Evolutionary conservation across 2,797 vertebrate species (phyloP).

Genomic region (Brachymystax lenok): DNA sequence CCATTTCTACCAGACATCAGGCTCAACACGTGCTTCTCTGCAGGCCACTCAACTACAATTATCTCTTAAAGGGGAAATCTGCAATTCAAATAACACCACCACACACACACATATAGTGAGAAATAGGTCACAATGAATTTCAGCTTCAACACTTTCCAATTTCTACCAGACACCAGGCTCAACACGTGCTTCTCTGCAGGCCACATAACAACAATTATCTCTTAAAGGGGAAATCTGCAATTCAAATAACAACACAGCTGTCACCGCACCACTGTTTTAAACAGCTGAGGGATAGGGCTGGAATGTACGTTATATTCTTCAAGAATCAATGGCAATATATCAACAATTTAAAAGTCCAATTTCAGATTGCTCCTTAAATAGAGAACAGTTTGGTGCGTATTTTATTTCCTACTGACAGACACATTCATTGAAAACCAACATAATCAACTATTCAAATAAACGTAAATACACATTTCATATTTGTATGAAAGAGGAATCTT

Average conservation of each 20-base stretch:
- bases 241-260: neutral
- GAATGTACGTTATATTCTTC: too few species aligned
- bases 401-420: neutral
- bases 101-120: neutral
- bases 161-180: neutral
- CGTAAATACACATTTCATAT: neutral
- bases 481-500: neutral
- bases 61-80: neutral
- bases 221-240: neutral
- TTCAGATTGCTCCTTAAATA: neutral
- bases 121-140: neutral
- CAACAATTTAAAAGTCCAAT: neutral
- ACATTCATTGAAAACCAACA: neutral
- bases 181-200: neutral
- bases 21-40: neutral
- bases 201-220: neutral
- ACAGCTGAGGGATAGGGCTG: too few species aligned
- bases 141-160: neutral
- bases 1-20: neutral
- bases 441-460: neutral
- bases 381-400: neutral
- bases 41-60: neutral
- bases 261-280: too few species aligned
- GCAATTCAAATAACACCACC: neutral
- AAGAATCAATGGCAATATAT: too few species aligned